Percentiles rank a stretch among this genome's conserved stretches.
These are phyloP conservation scores for Liasis olivaceus DNA, from an alignment of 2,797 vertebrate genomes.

Conservation along the genomic window DNA sequence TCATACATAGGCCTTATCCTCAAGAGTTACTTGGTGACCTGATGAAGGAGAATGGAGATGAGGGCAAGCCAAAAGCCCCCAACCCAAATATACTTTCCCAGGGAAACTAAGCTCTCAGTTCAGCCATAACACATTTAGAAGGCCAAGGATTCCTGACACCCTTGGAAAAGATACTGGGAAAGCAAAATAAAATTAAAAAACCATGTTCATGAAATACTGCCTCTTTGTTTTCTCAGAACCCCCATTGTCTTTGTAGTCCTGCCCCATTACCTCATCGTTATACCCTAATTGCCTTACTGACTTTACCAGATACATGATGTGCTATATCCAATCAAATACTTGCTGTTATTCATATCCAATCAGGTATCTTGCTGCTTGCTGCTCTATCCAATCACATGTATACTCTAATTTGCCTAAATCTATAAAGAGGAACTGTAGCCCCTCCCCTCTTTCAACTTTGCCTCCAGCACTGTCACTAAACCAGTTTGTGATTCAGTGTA, in stretches of 20 bases:
- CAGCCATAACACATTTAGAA: not conserved
- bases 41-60: not conserved
- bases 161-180: not conserved
- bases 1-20: constrained; percentile 44
- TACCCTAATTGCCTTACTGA: not conserved
- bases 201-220: not conserved
- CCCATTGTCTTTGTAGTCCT: not conserved
- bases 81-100: not conserved
- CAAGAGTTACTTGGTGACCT: constrained; percentile 20
- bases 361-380: not conserved
- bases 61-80: not conserved
- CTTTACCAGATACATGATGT: not conserved
- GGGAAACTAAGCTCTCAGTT: not conserved
- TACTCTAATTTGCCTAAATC: not conserved
- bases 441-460: not conserved
- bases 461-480: not conserved
- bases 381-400: too few species aligned
- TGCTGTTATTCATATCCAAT: not conserved
- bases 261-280: not conserved
- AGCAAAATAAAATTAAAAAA: not conserved
- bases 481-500: not conserved
- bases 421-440: not conserved
- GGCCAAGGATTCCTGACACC: not conserved
- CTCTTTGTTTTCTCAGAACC: not conserved
- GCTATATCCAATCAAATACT: not conserved